Percentiles rank a stretch among this genome's conserved stretches.
These are phyloP conservation scores for Liparis tanakae DNA, from an alignment of 2,797 vertebrate species.

Conservation along the genomic window DNA sequence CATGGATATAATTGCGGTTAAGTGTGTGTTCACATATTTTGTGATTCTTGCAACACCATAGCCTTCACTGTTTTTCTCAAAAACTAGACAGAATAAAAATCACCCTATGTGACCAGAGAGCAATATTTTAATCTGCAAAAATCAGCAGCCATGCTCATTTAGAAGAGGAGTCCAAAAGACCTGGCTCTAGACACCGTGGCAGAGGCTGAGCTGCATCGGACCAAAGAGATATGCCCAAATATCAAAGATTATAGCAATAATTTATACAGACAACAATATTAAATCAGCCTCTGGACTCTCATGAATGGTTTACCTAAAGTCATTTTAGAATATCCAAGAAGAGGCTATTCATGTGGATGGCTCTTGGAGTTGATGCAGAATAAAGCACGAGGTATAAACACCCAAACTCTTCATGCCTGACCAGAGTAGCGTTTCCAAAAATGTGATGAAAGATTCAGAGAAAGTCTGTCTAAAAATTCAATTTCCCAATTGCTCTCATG, in stretches of 20 bases:
- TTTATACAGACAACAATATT: not conserved
- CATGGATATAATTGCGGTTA: constrained; percentile 9
- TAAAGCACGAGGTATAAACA: constrained; percentile 6
- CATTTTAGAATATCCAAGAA: not conserved
- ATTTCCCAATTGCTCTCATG: not conserved
- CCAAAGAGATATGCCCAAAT: not conserved
- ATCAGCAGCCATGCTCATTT: not conserved
- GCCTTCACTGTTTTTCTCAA: not conserved
- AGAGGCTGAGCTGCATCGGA: not conserved
- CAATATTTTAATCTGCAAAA: not conserved
- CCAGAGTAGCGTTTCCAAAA: constrained; percentile 2
- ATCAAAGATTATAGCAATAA: not conserved
- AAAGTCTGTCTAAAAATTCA: constrained; percentile 14
- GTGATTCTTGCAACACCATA: not conserved
- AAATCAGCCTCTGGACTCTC: not conserved
- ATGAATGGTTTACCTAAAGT: not conserved
- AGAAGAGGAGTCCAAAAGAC: not conserved
- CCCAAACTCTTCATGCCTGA: constrained; percentile 6
- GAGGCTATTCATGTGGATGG: not conserved
- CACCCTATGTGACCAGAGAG: not conserved
- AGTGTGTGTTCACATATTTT: constrained; percentile 7
- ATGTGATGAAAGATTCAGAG: not conserved
- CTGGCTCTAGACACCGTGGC: not conserved
- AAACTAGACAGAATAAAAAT: not conserved
- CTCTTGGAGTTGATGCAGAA: not conserved